Evolutionary conservation across 2,113 vertebrate genomes (phyloP).

Genomic region (Crotalus tigris): DNA sequence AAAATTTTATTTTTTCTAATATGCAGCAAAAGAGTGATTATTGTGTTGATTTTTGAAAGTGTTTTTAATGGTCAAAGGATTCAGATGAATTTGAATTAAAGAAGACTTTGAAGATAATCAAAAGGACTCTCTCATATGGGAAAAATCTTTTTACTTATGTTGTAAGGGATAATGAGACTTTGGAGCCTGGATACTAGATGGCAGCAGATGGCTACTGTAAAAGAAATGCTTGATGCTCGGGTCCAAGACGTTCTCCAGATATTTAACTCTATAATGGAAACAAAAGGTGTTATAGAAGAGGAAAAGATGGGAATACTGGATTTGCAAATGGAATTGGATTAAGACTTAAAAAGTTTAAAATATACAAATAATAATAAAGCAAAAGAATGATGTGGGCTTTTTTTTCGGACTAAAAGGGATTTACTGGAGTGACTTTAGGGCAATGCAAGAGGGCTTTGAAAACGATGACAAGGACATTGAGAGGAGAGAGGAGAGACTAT

Average conservation of each 20-base stretch:
- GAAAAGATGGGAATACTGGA: neutral
- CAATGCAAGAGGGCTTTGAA: too few relatives aligned
- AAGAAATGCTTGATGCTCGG: neutral
- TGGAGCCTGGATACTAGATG: neutral
- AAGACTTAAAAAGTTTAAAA: neutral
- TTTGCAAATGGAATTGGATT: neutral
- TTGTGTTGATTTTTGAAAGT: neutral
- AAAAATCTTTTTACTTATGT: neutral
- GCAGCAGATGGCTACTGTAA: neutral
- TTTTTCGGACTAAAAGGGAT: neutral
- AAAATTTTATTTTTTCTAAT: too few relatives aligned
- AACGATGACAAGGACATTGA: too few relatives aligned
- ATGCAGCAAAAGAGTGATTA: too few relatives aligned
- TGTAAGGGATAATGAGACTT: neutral
- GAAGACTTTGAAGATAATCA: neutral
- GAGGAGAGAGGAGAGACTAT: too few relatives aligned
- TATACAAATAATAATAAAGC: neutral
- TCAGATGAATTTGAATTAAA: neutral
- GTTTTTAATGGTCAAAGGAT: neutral
- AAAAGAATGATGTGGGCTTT: neutral
- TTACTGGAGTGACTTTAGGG: neutral
- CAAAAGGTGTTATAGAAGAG: neutral
- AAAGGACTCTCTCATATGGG: neutral
- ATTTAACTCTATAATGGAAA: neutral
- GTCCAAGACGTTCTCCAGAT: neutral